A percentile compares a stretch with the other conserved stretches of the same genome.
These are phyloP conservation scores for Caloenas nicobarica DNA, from an alignment of 2,113 vertebrate genomes.

Conservation along the genomic window DNA sequence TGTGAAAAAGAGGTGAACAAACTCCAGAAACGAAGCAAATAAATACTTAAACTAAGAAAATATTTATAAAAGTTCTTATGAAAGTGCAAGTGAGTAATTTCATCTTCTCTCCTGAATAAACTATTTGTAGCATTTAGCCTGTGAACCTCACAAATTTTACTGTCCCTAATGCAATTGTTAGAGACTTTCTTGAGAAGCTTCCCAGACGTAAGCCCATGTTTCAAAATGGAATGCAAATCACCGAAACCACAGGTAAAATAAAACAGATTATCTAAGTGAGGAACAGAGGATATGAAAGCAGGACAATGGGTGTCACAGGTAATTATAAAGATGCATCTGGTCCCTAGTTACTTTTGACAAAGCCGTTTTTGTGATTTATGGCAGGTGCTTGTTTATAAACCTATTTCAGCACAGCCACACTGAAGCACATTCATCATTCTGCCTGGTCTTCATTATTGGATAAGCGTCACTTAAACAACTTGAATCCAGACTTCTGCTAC, in stretches of 20 bases:
- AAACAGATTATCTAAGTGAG: constrained; percentile 51
- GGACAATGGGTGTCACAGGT: constrained; percentile 71
- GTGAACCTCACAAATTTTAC: background rate
- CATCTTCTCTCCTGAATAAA: background rate
- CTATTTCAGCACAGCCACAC: constrained; percentile 71
- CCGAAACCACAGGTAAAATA: background rate
- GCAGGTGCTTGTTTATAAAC: constrained; percentile 80
- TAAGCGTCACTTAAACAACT: constrained; percentile 72
- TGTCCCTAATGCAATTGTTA: background rate
- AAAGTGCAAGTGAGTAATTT: background rate
- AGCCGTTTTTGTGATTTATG: constrained; percentile 81
- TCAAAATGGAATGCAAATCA: constrained; percentile 46
- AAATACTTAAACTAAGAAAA: background rate
- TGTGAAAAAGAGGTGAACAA: background rate
- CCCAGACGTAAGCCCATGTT: background rate
- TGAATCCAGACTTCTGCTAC: constrained; percentile 50
- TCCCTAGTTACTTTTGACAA: constrained; percentile 79
- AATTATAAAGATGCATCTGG: constrained; percentile 83
- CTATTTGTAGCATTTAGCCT: background rate
- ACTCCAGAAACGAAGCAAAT: background rate
- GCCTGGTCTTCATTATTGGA: constrained; percentile 76
- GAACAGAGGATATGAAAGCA: constrained; percentile 61
- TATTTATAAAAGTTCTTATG: background rate
- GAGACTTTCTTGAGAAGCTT: background rate
- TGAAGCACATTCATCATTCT: constrained; percentile 79